Evolutionary conservation across 2,797 vertebrate species (phyloP).

Genomic region (Cossypha niveicapilla): DNA sequence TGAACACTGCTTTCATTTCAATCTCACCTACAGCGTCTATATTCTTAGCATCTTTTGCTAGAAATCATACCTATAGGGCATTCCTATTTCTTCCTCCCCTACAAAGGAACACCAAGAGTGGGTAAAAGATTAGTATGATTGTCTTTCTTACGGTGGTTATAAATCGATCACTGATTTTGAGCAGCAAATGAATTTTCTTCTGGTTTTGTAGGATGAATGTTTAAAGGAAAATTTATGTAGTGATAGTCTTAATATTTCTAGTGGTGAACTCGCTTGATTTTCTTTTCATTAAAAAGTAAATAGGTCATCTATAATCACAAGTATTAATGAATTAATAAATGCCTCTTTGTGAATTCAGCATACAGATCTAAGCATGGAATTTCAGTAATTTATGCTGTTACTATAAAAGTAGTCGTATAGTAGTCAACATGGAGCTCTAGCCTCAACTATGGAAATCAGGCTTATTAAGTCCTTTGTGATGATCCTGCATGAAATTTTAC

Average conservation of each 20-base stretch:
- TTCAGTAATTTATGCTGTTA: background rate
- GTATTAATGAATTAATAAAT: slow-evolving; percentile 3
- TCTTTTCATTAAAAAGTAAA: background rate
- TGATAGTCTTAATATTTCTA: background rate
- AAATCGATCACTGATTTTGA: background rate
- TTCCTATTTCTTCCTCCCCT: too few relatives aligned
- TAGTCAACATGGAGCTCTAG: background rate
- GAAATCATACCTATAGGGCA: too few relatives aligned
- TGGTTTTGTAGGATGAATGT: background rate
- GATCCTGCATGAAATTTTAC: background rate
- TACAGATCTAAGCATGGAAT: background rate
- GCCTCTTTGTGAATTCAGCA: background rate
- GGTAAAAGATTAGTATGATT: background rate
- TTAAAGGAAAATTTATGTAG: background rate
- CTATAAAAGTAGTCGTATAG: background rate
- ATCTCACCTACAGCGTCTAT: too few relatives aligned
- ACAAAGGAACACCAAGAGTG: background rate
- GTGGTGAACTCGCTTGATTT: background rate
- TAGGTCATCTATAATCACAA: background rate
- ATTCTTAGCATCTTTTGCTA: too few relatives aligned
- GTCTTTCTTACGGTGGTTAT: background rate
- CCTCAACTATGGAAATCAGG: background rate
- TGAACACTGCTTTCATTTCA: too few relatives aligned
- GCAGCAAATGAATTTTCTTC: background rate
- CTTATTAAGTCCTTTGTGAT: background rate